Conservation (phyloP, 2,888 invertebrate genomes). For the Monochamus alternatus region DNA sequence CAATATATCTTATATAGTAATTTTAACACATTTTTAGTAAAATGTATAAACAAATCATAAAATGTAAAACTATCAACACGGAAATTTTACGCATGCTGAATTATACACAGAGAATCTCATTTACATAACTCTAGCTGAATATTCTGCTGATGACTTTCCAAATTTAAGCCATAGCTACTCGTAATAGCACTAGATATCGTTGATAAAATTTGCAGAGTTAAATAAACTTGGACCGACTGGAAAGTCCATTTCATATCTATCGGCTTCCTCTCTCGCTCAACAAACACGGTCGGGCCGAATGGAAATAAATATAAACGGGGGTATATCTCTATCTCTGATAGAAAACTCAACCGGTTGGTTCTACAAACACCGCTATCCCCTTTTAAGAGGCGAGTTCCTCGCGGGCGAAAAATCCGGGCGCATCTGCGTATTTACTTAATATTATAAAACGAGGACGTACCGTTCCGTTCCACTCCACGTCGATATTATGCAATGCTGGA, state of each 20-base stretch:
- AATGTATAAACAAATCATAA: no score
- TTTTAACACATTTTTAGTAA: no score
- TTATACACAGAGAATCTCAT: no score
- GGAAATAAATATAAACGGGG: slow-evolving; percentile 6
- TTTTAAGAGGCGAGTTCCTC: not conserved
- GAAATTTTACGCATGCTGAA: no score
- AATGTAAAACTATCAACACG: no score
- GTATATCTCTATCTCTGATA: slow-evolving; percentile 10
- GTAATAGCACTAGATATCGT: no score
- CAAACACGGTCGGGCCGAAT: not conserved
- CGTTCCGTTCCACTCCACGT: slow-evolving; percentile 39
- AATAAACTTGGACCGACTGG: not conserved
- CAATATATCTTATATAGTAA: no score
- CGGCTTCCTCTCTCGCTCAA: not conserved
- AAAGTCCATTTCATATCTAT: slow-evolving; percentile 8
- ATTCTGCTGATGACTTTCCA: no score
- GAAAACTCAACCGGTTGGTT: slow-evolving; percentile 7
- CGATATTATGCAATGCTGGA: slow-evolving; percentile 47
- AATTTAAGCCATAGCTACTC: no score
- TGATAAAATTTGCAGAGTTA: not conserved
- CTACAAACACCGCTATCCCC: not conserved
- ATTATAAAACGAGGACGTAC: slow-evolving; percentile 41
- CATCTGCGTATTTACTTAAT: slow-evolving; percentile 45
- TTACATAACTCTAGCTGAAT: no score
- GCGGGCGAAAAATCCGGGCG: not conserved